Evolutionary conservation across 2,797 vertebrate species (phyloP), one percentile per base, ranked within the genome.

Genomic region (Cossypha caffra): DNA sequence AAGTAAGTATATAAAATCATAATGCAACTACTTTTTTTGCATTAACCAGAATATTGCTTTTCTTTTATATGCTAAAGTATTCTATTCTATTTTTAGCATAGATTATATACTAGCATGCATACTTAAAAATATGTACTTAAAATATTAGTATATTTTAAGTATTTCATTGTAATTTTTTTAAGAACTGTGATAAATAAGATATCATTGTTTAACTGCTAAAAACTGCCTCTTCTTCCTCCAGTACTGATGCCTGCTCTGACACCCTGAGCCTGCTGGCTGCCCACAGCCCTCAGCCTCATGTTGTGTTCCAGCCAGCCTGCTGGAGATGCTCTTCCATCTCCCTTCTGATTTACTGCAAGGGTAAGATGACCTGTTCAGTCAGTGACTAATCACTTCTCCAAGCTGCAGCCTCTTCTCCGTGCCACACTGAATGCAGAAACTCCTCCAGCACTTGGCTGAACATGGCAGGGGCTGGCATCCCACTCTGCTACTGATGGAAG

Each of bases 231-330:
- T 69, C 14, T 47, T 74, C 40, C 40, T 67, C 37, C 37, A 35
- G 42, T n/a, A 55, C 13, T 3, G 2, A 38, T 29, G 37, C 25
- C 7, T 62, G 18, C 45, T 68, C 67, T 77, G 37, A 33, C 4
- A 5, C 15, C 24, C 54, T 4, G 6, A 85, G 57, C 16, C 31
- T 45, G 31, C 13, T 40, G 45, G 13, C 35, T 81, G 74, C 15
- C 33, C 7, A 1, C 37, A 87, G 42, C 11, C 31, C 59, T 67
- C 24, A 11, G n/a, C 18, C 15, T n/a, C 24, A 6, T 4, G 29
- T 6, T 0, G 0, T 19, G 14, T 33, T 58, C 69, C 57, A 18
- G 1, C 23, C 57, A 16, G 4, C 18, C 48, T 20, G 11, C 16
- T 76, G 67, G 26, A 64, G 16, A 26, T 58, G 33, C 42, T 29